Evolutionary conservation across 2,113 vertebrate genomes (phyloP), one percentile per base, ranked within the genome.

Genomic region (Cyanoliseus patagonus): DNA sequence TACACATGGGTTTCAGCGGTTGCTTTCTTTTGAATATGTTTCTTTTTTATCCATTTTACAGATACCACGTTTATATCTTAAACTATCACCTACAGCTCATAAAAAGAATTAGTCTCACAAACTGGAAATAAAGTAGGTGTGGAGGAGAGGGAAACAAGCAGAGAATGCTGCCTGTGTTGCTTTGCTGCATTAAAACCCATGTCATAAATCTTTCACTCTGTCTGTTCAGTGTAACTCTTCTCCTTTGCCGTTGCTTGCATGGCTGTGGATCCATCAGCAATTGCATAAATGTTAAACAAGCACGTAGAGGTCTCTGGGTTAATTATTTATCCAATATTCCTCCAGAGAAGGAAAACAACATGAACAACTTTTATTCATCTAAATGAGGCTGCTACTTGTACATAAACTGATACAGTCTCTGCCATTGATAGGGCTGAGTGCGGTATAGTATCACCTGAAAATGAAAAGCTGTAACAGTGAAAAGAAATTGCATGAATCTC

Each of bases 401-500:
- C 35, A 39, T 53, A 91, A 97, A 62, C 61, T 59, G 82, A 67
- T 47, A 16, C 16, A 69, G 75, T 33, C 46, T 90, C 49, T 89
- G 74, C 51, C 57, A 84, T 20, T 33, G 86, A 77, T 74, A 90
- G 87, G 82, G 20, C 72, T 96, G 91, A 95, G 77, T 72, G 90
- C 39, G 75, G 53, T 90, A 8, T 7, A 52, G 52, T 35, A 69
- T 62, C 73, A 83, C 59, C 63, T 27, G 47, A 61, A 91, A 91
- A 83, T 92, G 63, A 80, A 94, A 91, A 94, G 76, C 67, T 87
- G 8, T 66, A 81, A 85, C 67, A 69, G 67, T 35, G 70, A 82
- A 80, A 94, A 93, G 49, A 91, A 95, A 92, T 92, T 87, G 19
- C 63, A 72, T 95, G 83, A 95, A 95, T 94, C 69, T 94, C 83